Conservation (phyloP, 1,140 invertebrate genomes). For the Drosophila varians region DNA sequence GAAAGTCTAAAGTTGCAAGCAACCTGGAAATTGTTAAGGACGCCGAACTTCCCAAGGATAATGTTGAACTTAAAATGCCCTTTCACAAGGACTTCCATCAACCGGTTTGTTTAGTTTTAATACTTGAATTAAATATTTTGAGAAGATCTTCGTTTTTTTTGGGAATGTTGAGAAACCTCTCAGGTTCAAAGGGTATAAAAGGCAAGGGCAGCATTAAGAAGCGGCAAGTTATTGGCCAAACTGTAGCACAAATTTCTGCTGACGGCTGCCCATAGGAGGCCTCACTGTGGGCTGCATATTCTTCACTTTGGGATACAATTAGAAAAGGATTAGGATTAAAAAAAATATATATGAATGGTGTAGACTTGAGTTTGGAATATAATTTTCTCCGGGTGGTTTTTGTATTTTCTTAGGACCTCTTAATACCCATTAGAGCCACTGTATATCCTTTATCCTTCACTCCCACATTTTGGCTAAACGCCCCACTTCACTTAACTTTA, state of each 20-base stretch:
- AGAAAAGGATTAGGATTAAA: background rate
- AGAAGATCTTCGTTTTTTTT: background rate
- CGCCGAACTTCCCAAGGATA: background rate
- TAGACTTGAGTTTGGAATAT: no score
- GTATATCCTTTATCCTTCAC: background rate
- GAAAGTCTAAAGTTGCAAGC: conserved; percentile 44
- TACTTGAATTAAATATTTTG: conserved; percentile 14
- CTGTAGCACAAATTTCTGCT: conserved; percentile 64
- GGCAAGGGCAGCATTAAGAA: conserved; percentile 42
- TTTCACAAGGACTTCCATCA: background rate
- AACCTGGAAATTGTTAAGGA: conserved; percentile 34
- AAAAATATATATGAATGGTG: background rate
- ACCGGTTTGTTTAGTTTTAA: background rate
- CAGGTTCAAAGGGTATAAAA: conserved; percentile 4
- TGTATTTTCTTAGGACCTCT: no score
- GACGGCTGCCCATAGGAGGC: conserved; percentile 61
- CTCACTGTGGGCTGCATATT: background rate
- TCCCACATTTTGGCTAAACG: conserved; percentile 52
- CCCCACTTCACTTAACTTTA: conserved; percentile 69
- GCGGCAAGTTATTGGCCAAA: conserved; percentile 60
- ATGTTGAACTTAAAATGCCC: conserved; percentile 20
- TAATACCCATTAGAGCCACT: background rate
- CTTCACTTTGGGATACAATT: background rate
- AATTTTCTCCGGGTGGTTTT: no score
- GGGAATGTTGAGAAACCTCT: conserved; percentile 6